These are phyloP conservation scores for Danio choprae DNA, from an alignment of 2,797 vertebrate species.

Conservation along the genomic window DNA sequence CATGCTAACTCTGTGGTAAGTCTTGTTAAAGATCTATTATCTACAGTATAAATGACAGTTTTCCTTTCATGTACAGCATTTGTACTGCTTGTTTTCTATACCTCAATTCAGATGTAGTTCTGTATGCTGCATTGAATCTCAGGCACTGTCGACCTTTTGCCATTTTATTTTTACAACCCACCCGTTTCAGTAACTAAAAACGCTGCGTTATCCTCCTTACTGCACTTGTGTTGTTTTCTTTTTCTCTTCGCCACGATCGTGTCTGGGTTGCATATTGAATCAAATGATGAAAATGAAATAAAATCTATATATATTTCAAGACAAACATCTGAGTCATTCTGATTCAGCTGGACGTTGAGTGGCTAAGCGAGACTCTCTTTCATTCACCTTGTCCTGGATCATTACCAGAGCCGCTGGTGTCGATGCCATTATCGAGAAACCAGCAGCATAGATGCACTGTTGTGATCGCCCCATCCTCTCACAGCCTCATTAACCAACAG, in stretches of 20 bases:
- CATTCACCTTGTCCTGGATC: constrained; percentile 56
- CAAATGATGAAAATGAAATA: constrained; percentile 37
- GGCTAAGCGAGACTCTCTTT: constrained; percentile 51
- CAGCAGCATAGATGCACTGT: constrained; percentile 51
- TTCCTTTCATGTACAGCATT: no score
- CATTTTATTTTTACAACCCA: background rate
- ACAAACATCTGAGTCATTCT: constrained; percentile 53
- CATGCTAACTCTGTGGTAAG: no score
- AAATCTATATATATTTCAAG: constrained; percentile 53
- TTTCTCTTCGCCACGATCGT: background rate
- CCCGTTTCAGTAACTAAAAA: background rate
- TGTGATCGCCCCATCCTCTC: constrained; percentile 64
- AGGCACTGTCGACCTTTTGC: background rate
- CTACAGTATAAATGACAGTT: no score
- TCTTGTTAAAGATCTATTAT: no score
- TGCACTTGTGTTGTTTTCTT: constrained; percentile 2
- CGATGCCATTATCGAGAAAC: constrained; percentile 60
- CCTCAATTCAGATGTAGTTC: background rate
- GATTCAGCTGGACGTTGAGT: constrained; percentile 49
- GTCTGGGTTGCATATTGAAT: constrained; percentile 36
- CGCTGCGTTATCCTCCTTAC: background rate
- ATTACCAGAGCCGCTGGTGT: constrained; percentile 59
- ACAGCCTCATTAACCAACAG: constrained; percentile 73
- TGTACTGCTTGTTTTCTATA: background rate
- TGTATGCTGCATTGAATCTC: background rate